These are phyloP conservation scores for Globodera rostochiensis DNA, from an alignment of 1,140 invertebrate species.

Conservation along the genomic window DNA sequence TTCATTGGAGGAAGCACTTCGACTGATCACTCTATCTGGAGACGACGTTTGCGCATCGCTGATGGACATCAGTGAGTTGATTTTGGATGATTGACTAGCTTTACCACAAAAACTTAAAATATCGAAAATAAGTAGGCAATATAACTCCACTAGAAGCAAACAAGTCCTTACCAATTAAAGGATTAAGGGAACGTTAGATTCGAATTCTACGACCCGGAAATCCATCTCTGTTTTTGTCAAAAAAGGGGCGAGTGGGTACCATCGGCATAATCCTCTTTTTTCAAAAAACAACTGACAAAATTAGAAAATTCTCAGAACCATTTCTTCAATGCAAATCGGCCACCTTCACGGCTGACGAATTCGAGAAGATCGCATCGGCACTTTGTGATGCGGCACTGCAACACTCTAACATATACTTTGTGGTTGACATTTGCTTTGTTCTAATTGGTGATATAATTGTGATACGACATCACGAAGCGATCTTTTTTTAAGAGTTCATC, in stretches of 20 bases:
- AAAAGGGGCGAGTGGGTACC: too few relatives aligned
- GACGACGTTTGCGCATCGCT: slow-evolving; percentile 32
- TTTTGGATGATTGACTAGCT: slow-evolving; percentile 21
- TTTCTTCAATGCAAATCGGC: slow-evolving; percentile 29
- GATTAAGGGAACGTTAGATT: too few relatives aligned
- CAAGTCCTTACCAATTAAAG: too few relatives aligned
- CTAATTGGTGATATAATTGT: slow-evolving; percentile 34
- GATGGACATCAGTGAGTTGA: slow-evolving; percentile 36
- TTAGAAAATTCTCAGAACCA: slow-evolving; percentile 21
- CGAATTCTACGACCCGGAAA: too few relatives aligned
- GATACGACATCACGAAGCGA: background rate
- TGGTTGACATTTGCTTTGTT: slow-evolving; percentile 31
- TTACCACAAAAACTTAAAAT: slow-evolving; percentile 19
- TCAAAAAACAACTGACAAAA: slow-evolving; percentile 3
- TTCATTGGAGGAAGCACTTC: slow-evolving; percentile 28
- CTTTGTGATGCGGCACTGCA: slow-evolving; percentile 28
- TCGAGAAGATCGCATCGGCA: background rate
- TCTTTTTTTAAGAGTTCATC: slow-evolving; percentile 10
- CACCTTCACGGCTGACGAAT: slow-evolving; percentile 24
- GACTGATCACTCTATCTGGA: slow-evolving; percentile 30
- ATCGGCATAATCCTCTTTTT: background rate
- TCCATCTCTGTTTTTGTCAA: too few relatives aligned
- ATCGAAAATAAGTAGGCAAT: too few relatives aligned
- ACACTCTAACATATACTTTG: slow-evolving; percentile 39
- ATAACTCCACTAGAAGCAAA: too few relatives aligned